Evolutionary conservation across 35 echinoderm and acorn worm species (phyloP).

Genomic region (Holothuria glaberrima): DNA sequence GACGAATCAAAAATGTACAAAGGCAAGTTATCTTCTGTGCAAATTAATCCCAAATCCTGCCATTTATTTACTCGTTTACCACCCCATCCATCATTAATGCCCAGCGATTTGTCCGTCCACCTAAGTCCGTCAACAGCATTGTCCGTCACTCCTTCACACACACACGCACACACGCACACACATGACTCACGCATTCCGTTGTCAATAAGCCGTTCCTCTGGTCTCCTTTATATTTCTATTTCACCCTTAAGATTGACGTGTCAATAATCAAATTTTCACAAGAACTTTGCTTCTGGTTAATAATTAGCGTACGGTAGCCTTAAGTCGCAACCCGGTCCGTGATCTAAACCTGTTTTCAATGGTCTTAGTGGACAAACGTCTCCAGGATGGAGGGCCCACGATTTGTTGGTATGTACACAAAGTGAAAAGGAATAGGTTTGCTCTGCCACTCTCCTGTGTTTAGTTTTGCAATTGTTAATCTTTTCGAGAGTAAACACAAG

Average conservation of each 20-base stretch:
- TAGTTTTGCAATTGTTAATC: slow-evolving; percentile 40
- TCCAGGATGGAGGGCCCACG: neutral
- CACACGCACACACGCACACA: too few relatives aligned
- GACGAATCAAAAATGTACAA: too few relatives aligned
- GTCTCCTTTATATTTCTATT: neutral
- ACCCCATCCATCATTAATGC: too few relatives aligned
- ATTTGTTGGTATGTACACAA: slow-evolving; percentile 39
- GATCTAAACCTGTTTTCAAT: neutral
- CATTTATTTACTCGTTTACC: too few relatives aligned
- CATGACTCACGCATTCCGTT: slow-evolving; percentile 21
- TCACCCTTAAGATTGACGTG: neutral
- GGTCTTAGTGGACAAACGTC: neutral
- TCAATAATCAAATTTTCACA: slow-evolving; percentile 32
- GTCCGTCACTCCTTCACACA: too few relatives aligned
- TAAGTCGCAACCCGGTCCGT: slow-evolving; percentile 48
- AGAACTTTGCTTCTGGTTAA: slow-evolving; percentile 41
- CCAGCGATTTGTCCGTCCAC: too few relatives aligned
- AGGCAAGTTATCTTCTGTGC: too few relatives aligned
- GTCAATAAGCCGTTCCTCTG: neutral
- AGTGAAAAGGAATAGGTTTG: slow-evolving; percentile 42
- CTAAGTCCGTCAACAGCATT: too few relatives aligned
- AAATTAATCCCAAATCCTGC: too few relatives aligned
- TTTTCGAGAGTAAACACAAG: neutral
- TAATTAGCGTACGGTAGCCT: slow-evolving; percentile 41
- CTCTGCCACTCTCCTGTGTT: neutral